A percentile compares a stretch with the other conserved stretches of the same genome.
phyloP scores from a whole-genome alignment of 1,140 invertebrate species.

The Rhyacophila brunnea region DNA sequence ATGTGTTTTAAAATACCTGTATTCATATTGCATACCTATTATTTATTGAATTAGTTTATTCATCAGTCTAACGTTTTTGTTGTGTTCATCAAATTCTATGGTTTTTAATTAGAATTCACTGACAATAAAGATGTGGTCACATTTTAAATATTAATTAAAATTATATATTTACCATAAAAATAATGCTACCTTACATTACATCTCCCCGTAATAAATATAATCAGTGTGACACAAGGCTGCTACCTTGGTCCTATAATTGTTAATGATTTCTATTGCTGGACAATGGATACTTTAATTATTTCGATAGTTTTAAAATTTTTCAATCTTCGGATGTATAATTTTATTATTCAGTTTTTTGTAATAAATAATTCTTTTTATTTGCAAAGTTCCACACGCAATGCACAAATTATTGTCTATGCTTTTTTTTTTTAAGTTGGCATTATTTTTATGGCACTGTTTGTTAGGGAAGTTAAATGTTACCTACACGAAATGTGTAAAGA shows the following conservation, averaged over 20 bases:
- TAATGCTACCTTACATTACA: not conserved
- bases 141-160: not conserved
- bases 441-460: not conserved
- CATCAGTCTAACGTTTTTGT: no score
- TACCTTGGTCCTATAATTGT: no score
- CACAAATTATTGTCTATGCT: no score
- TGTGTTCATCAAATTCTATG: not conserved
- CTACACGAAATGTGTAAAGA: not conserved
- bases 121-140: slow-evolving; percentile 1
- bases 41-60: not conserved
- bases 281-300: no score
- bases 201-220: not conserved
- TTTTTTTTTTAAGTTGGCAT: no score
- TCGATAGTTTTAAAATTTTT: no score
- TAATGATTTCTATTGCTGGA: no score
- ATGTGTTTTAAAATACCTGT: not conserved
- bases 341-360: no score
- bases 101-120: slow-evolving; percentile 1
- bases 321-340: no score
- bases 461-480: not conserved
- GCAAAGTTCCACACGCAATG: no score
- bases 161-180: no score
- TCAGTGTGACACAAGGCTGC: not conserved
- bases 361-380: no score
- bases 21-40: not conserved